Conservation (phyloP, 2,888 invertebrate species). For the Tenthredo notha region DNA sequence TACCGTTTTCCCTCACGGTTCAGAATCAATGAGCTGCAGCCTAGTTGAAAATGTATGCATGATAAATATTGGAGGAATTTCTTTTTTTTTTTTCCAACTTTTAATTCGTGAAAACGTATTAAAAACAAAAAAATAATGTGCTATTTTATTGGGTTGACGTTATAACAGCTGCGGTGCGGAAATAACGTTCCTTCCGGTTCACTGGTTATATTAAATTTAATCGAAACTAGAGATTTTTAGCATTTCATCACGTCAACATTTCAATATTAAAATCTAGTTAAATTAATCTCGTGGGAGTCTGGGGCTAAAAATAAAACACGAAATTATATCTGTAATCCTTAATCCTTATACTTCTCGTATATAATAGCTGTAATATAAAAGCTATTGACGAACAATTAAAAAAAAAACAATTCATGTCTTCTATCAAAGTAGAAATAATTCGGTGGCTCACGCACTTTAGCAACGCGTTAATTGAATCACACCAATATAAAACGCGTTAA, state of each 20-base stretch:
- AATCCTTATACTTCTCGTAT: background rate
- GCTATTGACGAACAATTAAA: conserved; percentile 37
- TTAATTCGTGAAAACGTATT: conserved; percentile 52
- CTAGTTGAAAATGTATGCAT: conserved; percentile 11
- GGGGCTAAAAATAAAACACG: background rate
- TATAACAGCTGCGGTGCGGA: conserved; percentile 35
- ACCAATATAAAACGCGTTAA: conserved; percentile 36
- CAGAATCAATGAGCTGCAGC: conserved; percentile 36
- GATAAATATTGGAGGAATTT: conserved; percentile 47
- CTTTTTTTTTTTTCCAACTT: conserved; percentile 49
- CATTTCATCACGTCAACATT: conserved; percentile 45
- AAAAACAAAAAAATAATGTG: background rate
- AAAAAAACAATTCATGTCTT: conserved; percentile 32
- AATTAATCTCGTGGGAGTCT: conserved; percentile 30
- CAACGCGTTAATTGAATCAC: conserved; percentile 43
- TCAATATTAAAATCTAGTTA: conserved; percentile 45
- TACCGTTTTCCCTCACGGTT: conserved; percentile 17
- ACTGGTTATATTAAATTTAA: conserved; percentile 39
- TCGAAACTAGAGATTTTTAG: conserved; percentile 43
- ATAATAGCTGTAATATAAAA: background rate
- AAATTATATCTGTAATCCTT: conserved; percentile 29
- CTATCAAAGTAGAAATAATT: background rate
- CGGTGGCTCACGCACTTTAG: conserved; percentile 23
- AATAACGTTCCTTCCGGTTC: conserved; percentile 38
- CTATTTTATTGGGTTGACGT: conserved; percentile 13